Evolutionary conservation across 2,113 vertebrate species (phyloP), one percentile per base, ranked within the genome.

Genomic region (Etheostoma spectabile): DNA sequence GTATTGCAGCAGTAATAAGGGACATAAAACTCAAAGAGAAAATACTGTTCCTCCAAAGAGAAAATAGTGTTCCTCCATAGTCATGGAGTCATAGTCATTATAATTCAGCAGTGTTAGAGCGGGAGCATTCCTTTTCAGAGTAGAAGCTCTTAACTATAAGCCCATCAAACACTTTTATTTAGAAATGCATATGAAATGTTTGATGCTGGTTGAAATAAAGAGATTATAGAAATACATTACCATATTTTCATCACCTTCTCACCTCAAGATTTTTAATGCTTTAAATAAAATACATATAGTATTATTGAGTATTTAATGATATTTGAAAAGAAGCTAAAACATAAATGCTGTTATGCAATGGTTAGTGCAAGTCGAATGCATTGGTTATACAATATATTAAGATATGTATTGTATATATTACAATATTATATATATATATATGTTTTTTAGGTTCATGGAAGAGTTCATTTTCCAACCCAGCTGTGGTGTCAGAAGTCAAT

Each of bases 1-100:
- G 65, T 93, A 94, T 94, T 94, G 92, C 94, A 86, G 91, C 91
- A 93, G 93, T 95, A 95, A 96, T 94, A 95, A 93, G 90, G 92
- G 88, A 93, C 92, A 94, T 94, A 94, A 95, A 96, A 95, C 90
- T 88, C 86, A 91, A 91, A 93, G 89, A 93, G 93, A 94, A 92
- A 92, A 90, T 81, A 92, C 60, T 82, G 86, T 79, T 83, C 83
- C 75, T 85, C 82, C 62, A 38, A 91, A 93, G 89, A 93, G 94
- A 94, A 92, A 92, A 90, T 81, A 92, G 56, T 82, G 86, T 79
- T 83, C 83, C 75, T 85, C 82, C 62, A 38, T 82, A 91, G 91
- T 85, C 91, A 89, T 91, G 81, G 88, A 92, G 30, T 30, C 30
- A 30, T 30, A 30, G 30, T 95, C 93, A 92, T 93, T 88, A 89